These are phyloP conservation scores for Ptilorrhoa leucosticta DNA, from an alignment of 2,113 vertebrate genomes.

Conservation along the genomic window DNA sequence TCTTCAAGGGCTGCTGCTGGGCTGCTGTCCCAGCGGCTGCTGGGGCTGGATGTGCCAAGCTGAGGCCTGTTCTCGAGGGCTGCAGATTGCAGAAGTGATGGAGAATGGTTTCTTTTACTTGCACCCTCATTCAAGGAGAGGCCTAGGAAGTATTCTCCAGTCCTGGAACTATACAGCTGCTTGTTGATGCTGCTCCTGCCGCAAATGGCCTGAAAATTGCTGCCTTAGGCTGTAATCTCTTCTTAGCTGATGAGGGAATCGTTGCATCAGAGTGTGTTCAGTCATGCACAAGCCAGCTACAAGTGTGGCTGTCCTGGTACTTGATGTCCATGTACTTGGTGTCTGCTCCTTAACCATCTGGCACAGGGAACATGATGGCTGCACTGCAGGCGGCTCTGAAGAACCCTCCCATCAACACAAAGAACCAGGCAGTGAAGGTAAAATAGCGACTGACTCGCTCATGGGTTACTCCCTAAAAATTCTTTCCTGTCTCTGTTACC, in stretches of 20 bases:
- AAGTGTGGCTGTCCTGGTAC: background rate
- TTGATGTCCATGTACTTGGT: background rate
- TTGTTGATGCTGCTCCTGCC: background rate
- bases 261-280: background rate
- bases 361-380: constrained; percentile 93
- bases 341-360: constrained; percentile 73
- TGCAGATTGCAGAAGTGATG: background rate
- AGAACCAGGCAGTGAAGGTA: constrained; percentile 96
- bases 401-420: constrained; percentile 97
- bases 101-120: background rate
- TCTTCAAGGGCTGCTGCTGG: background rate
- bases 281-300: background rate
- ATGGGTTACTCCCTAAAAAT: background rate
- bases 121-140: background rate
- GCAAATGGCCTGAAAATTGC: background rate
- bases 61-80: background rate
- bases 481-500: background rate
- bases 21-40: background rate
- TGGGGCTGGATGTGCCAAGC: background rate
- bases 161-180: background rate
- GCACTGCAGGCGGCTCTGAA: constrained; percentile 94
- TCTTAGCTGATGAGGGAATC: background rate
- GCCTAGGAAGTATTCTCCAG: background rate
- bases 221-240: background rate
- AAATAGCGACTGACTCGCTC: background rate